Conservation (phyloP, 2,888 invertebrate species). For the Cephus pulcher region DNA sequence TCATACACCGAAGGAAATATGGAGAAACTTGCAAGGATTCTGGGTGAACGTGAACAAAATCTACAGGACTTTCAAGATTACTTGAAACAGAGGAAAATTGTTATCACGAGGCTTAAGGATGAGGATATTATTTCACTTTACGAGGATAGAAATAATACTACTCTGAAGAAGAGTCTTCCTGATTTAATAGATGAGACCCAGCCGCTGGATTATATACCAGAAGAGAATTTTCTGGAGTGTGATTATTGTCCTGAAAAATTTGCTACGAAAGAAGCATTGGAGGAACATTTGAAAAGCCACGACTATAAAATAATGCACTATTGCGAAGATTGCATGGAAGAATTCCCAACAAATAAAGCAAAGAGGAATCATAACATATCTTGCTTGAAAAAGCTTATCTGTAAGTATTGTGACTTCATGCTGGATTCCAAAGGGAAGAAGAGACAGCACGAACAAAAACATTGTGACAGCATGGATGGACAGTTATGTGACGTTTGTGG, state of each 20-base stretch:
- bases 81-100: slow-evolving; percentile 57
- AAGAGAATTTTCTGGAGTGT: slow-evolving; percentile 51
- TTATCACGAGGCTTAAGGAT: slow-evolving; percentile 56
- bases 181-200: slow-evolving; percentile 43
- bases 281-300: slow-evolving; percentile 58
- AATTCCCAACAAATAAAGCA: slow-evolving; percentile 57
- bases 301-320: slow-evolving; percentile 58
- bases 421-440: slow-evolving; percentile 62
- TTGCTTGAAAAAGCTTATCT: slow-evolving; percentile 57
- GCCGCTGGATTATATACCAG: slow-evolving; percentile 40
- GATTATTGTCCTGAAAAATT: slow-evolving; percentile 59
- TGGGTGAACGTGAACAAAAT: slow-evolving; percentile 51
- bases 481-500: slow-evolving; percentile 62
- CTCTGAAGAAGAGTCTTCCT: slow-evolving; percentile 38
- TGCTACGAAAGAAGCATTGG: slow-evolving; percentile 46
- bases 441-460: slow-evolving; percentile 63
- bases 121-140: slow-evolving; percentile 58
- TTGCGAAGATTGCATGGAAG: slow-evolving; percentile 59
- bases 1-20: slow-evolving; percentile 49
- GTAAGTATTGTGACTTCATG: slow-evolving; percentile 54
- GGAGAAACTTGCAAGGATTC: slow-evolving; percentile 49
- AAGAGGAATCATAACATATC: slow-evolving; percentile 54
- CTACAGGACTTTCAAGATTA: slow-evolving; percentile 59
- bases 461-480: slow-evolving; percentile 57
- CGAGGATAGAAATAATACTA: slow-evolving; percentile 49